These are phyloP conservation scores for Antheraea yamamai DNA, from an alignment of 2,888 invertebrate species.

Conservation along the genomic window DNA sequence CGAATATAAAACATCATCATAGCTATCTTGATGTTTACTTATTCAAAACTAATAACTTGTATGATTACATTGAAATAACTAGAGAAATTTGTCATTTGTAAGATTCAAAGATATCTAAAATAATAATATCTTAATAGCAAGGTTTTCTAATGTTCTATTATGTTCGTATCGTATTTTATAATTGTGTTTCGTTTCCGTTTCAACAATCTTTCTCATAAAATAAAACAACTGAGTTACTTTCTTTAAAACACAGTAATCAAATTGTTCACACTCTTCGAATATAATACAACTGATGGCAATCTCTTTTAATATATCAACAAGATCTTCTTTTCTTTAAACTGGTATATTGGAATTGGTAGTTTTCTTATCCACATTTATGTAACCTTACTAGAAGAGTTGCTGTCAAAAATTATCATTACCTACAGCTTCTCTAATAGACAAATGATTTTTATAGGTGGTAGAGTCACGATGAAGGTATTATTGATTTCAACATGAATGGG, in stretches of 20 bases:
- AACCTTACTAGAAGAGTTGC: not conserved
- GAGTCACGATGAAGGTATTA: too few relatives aligned
- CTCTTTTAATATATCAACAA: not conserved
- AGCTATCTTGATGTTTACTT: not conserved
- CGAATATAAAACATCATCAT: slow-evolving; percentile 26
- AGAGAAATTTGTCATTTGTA: not conserved
- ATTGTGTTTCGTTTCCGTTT: not conserved
- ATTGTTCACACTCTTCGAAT: not conserved
- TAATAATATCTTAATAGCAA: not conserved
- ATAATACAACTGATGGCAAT: not conserved
- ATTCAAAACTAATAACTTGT: slow-evolving; percentile 1
- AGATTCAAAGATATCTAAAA: not conserved
- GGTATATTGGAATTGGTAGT: not conserved
- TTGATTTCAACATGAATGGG: too few relatives aligned
- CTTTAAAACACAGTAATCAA: not conserved
- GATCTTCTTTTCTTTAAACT: not conserved
- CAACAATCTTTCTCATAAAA: not conserved
- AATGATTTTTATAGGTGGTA: too few relatives aligned
- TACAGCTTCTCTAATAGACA: not conserved
- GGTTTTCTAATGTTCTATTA: not conserved
- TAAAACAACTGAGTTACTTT: not conserved
- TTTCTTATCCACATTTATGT: not conserved
- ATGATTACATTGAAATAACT: too few relatives aligned
- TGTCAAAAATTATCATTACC: not conserved
- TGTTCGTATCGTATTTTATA: not conserved